Base-by-base conservation (phyloP, 2,797 vertebrate species). In the Falco berigora region DNA sequence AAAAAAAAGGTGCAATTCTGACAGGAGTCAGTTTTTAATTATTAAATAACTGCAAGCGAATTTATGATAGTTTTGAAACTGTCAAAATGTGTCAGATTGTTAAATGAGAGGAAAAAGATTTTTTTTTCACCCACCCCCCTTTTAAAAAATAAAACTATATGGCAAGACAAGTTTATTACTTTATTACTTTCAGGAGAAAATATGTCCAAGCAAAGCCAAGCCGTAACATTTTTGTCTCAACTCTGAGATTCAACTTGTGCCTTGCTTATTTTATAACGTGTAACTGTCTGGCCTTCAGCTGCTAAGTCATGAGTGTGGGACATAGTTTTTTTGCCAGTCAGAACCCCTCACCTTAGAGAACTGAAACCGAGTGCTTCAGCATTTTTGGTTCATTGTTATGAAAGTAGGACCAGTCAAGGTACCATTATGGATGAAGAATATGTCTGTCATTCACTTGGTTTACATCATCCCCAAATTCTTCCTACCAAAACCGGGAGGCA, bases 121-220 rank as follows among this genome's bases (percentile, higher is more conserved):
- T 66, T 15, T 15, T 10, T 10, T 20, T 6, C 3, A 38, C 38
- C 38, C 38, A 38, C 4, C 2, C 5, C 24, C 10, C 10, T 17
- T 36, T 66, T 69, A 40, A 40, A 3, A 82, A 92, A 71, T 66
- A 30, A 77, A 92, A 85, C 83, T 49, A 34, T 58, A 40, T 34
- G 38, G 25, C 58, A 87, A 85, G 74, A 36, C 20, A 71, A 87
- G 66, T 87, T 73, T 89, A 23, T 93, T 96, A 90, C 24, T 87
- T 73, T 89, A 23, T 93, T 96, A 90, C 24, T 92, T 94, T 92
- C 71, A 81, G 59, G 34, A 94, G 84, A 91, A 94, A 93, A 88
- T 77, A 49, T 7, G 47, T 76, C 64, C 64, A 76, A 64, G 61
- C n/a, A 93, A 90, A 93, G 27, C 38, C 46, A 95, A 87, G 38